Evolutionary conservation across 2,113 vertebrate species (phyloP).

Genomic region (Prionailurus viverrinus): DNA sequence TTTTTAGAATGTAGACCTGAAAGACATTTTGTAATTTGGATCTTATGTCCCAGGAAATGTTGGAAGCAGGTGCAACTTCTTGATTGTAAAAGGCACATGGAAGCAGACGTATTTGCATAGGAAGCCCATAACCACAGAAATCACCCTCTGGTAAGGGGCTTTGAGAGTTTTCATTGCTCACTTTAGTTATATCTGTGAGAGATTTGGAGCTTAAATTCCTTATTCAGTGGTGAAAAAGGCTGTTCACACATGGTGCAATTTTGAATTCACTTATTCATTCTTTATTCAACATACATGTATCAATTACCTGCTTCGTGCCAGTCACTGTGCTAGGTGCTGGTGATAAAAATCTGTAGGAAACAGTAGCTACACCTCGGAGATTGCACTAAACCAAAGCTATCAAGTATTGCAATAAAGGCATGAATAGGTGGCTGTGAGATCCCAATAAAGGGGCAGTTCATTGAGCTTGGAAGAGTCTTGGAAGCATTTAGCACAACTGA

Average conservation of each 20-base stretch:
- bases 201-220: not conserved
- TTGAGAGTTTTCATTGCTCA: not conserved
- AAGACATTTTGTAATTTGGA: conserved; percentile 46
- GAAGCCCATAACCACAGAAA: conserved; percentile 24
- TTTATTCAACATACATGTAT: not conserved
- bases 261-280: not conserved
- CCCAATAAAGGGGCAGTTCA: not conserved
- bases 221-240: not conserved
- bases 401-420: not conserved
- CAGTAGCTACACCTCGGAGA: not conserved
- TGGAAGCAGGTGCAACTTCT: conserved; percentile 1
- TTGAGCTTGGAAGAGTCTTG: conserved; percentile 9
- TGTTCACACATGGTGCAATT: not conserved
- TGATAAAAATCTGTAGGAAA: conserved; percentile 38
- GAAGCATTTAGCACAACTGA: conserved; percentile 10
- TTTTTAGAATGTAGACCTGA: conserved; percentile 21
- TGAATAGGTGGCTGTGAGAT: not conserved
- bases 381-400: not conserved
- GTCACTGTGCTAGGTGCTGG: not conserved
- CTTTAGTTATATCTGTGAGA: not conserved
- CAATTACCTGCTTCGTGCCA: not conserved
- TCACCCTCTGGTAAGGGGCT: not conserved
- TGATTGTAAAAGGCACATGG: not conserved
- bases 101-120: not conserved
- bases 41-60: conserved; percentile 31